A percentile compares a stretch with the other conserved stretches of the same genome.
Conservation (phyloP, 2,797 vertebrate species). For the Microcaecilia unicolor region DNA sequence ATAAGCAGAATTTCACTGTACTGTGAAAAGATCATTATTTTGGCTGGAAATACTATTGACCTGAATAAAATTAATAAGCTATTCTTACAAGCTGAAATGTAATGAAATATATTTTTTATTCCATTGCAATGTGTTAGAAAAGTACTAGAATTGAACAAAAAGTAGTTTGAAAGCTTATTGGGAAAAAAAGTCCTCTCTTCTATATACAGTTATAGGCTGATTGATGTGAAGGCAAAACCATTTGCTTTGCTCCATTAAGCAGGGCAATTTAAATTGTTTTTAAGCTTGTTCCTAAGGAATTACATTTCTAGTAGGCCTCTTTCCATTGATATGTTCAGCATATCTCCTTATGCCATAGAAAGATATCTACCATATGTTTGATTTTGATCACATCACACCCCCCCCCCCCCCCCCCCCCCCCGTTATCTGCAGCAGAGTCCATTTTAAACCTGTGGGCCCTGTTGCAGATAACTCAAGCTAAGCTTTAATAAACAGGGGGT, state of each 20-base stretch:
- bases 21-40: too few species aligned
- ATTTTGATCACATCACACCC: background rate
- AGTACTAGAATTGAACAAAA: background rate
- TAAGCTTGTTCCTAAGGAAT: conserved; percentile 4
- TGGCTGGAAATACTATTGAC: too few species aligned
- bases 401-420: too few species aligned
- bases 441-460: too few species aligned
- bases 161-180: background rate
- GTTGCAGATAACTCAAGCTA: too few species aligned
- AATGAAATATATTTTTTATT: background rate
- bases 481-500: too few species aligned
- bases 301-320: conserved; percentile 1
- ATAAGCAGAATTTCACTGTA: too few species aligned
- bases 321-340: background rate
- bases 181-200: background rate
- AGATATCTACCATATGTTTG: background rate
- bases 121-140: conserved; percentile 4
- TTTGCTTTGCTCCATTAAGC: conserved; percentile 18
- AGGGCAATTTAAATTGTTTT: conserved; percentile 13
- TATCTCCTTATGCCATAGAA: background rate
- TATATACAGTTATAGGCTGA: conserved; percentile 12
- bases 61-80: too few species aligned
- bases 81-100: background rate
- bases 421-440: too few species aligned
- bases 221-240: conserved; percentile 10